Conservation (phyloP, 37 sponge, comb jelly and placozoan genomes). For the Chondrilla cf. caribensis region DNA sequence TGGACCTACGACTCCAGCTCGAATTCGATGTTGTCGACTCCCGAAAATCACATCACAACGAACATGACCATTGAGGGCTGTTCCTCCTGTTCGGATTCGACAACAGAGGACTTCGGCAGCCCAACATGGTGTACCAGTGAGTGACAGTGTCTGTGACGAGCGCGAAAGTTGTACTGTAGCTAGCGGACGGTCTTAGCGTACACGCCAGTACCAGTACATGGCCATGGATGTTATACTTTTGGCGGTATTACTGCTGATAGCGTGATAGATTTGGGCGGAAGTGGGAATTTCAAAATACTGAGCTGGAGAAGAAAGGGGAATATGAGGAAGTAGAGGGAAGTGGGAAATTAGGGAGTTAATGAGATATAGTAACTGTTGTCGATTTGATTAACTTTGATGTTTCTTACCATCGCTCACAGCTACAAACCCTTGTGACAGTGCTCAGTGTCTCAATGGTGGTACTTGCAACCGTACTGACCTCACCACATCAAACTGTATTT, state of each 20-base stretch:
- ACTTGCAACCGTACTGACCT: background rate
- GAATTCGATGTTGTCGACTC: background rate
- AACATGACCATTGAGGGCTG: conserved; percentile 15
- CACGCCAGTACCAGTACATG: background rate
- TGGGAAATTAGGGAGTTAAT: no score
- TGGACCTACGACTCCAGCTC: background rate
- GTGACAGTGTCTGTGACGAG: background rate
- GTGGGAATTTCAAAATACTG: no score
- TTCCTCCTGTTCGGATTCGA: background rate
- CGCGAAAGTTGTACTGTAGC: background rate
- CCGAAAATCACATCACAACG: background rate
- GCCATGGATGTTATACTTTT: no score
- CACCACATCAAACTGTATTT: background rate
- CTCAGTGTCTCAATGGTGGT: background rate
- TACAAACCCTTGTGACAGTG: background rate
- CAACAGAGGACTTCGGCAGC: background rate
- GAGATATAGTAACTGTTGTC: no score
- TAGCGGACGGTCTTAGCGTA: background rate
- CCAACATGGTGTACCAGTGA: background rate
- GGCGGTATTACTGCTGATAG: no score
- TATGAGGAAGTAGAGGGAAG: no score
- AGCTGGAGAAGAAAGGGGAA: no score
- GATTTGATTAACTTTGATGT: no score
- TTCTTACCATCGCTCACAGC: background rate
- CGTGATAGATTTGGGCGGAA: no score